Percentiles rank a stretch among this genome's conserved stretches.
Evolutionary conservation across 2,797 vertebrate genomes (phyloP).

Genomic region (Alauda arvensis): DNA sequence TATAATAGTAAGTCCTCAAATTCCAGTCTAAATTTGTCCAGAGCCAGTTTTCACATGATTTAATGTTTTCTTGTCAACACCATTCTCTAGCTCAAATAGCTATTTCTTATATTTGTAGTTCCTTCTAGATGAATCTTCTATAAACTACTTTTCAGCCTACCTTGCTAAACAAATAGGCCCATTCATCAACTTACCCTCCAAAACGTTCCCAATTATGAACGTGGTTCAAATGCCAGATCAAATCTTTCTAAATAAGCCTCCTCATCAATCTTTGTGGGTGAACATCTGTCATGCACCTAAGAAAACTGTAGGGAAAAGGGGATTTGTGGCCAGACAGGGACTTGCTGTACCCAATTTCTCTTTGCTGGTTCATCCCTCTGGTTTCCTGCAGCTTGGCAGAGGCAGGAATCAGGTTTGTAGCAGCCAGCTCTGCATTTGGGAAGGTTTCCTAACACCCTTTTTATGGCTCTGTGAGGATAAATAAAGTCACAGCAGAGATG

Average conservation of each 20-base stretch:
- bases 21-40: neutral
- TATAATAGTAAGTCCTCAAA: neutral
- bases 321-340: neutral
- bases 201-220: neutral
- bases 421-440: neutral
- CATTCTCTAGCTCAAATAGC: neutral
- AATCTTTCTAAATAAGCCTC: constrained; percentile 6
- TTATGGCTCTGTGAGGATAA: neutral
- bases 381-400: neutral
- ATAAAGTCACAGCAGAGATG: neutral
- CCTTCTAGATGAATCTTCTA: neutral
- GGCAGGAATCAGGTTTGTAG: neutral
- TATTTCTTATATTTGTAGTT: neutral
- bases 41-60: neutral
- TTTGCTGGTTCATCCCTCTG: neutral
- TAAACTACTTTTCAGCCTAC: neutral
- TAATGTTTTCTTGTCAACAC: neutral
- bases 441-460: neutral
- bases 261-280: neutral
- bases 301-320: neutral
- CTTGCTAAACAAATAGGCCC: neutral
- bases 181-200: constrained; percentile 8
- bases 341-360: neutral
- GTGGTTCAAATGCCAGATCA: neutral
- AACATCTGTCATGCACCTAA: neutral